These are phyloP conservation scores for Lepas anatifera DNA, from an alignment of 2,888 invertebrate species.

Conservation along the genomic window DNA sequence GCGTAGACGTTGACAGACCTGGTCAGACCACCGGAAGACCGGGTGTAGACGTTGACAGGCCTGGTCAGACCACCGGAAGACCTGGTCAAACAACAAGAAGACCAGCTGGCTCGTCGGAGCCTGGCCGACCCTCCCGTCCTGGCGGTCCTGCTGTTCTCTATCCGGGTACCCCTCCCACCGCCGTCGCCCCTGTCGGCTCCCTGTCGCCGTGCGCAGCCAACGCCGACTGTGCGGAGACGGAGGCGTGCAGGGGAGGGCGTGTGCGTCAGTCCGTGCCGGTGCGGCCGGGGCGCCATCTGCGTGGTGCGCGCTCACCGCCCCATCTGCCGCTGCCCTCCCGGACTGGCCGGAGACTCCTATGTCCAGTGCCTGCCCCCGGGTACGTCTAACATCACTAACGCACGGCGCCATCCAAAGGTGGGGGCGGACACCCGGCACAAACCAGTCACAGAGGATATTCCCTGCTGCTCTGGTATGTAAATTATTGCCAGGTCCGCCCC, in stretches of 20 bases:
- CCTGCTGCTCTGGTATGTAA: too few species aligned
- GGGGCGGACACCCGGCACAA: too few species aligned
- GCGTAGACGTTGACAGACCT: too few species aligned
- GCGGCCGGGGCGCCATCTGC: slow-evolving; percentile 69
- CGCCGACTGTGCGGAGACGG: slow-evolving; percentile 29
- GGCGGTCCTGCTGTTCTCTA: not conserved
- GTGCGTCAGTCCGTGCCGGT: slow-evolving; percentile 68
- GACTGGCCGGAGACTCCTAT: slow-evolving; percentile 76
- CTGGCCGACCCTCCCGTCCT: not conserved
- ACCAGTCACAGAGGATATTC: too few species aligned
- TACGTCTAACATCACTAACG: too few species aligned
- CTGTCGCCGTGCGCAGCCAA: slow-evolving; percentile 60
- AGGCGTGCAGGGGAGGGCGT: slow-evolving; percentile 43
- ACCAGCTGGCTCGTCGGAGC: too few species aligned
- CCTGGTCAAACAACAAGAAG: too few species aligned
- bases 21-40: too few species aligned
- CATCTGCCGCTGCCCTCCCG: slow-evolving; percentile 69
- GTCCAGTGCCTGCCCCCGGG: slow-evolving; percentile 52
- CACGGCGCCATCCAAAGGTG: too few species aligned
- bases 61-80: too few species aligned
- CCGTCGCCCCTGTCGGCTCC: slow-evolving; percentile 19
- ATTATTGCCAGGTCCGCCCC: too few species aligned
- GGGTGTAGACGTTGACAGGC: too few species aligned
- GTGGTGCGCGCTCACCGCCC: slow-evolving; percentile 69
- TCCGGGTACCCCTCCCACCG: not conserved